Evolutionary conservation across 37 sponge, comb jelly and placozoan species (phyloP), one percentile per base, ranked within the genome.

Genomic region (Petrosia ficiformis): DNA sequence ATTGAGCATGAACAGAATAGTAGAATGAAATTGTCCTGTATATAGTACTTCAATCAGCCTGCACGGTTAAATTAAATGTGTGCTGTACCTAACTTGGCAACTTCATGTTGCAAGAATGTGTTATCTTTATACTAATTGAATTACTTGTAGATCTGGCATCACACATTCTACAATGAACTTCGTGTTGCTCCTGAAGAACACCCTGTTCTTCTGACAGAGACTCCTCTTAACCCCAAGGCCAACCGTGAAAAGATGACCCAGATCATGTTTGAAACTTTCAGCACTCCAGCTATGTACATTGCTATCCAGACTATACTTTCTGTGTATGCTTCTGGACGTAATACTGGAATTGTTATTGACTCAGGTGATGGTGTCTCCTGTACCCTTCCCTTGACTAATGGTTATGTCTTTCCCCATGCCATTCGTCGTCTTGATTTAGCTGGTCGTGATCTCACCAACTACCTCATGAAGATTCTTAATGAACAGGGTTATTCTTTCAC

Each of bases 121-220:
- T n/a, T n/a, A n/a, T n/a, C n/a, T n/a, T n/a, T n/a, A n/a, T n/a
- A n/a, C n/a, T n/a, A n/a, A n/a, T n/a, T n/a, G n/a, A n/a, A n/a
- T n/a, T n/a, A n/a, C n/a, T n/a, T n/a, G n/a, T 76, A 92, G 97
- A 97, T 98, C 86, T 98, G 99, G 99, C 96, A 98, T 87, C 99
- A 98, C 92, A 95, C 96, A 76, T 98, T 98, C 94, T 98, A 95
- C 96, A 95, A 98, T 81, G 96, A 98, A 86, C 84, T 98, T 57
- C 87, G 94, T 72, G 96, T 93, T 29, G 99, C 94, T 70, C 96
- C 99, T 29, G 99, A 95, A 86, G 99, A 95, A 16, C 78, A 64
- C 79, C 85, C 72, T 28, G 65, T 68, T 33, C 59, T 75, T 52
- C 41, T 80, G 72, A 75, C 78, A 19, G 77, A 67, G 76, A 67